Evolutionary conservation across 2,797 vertebrate species (phyloP).

Genomic region (Poecilia velifera): DNA sequence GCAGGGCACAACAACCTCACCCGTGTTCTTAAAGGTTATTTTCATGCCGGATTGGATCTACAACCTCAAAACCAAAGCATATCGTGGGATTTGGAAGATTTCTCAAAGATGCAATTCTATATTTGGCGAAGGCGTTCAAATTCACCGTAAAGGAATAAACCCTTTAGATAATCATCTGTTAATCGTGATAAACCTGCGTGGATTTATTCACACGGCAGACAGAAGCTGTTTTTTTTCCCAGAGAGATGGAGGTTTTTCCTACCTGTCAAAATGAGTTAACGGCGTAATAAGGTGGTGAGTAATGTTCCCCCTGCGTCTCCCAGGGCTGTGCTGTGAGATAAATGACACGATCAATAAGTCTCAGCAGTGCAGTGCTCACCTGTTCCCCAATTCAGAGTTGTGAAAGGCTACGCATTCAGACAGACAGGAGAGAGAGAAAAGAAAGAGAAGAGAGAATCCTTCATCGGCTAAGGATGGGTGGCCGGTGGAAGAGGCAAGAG

Average conservation of each 20-base stretch:
- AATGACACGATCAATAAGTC: conserved; percentile 9
- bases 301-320: neutral
- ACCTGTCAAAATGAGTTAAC: neutral
- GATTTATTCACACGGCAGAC: neutral
- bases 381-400: neutral
- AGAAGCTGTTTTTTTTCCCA: neutral
- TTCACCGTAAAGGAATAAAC: neutral
- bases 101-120: neutral
- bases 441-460: neutral
- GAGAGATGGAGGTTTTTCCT: neutral
- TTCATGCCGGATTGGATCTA: conserved; percentile 20
- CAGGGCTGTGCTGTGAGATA: neutral
- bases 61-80: neutral
- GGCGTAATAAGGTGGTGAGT: neutral
- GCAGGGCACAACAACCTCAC: conserved; percentile 38
- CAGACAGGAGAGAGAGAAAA: neutral
- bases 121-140: neutral
- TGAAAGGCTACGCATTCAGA: neutral
- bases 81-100: neutral
- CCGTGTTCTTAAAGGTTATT: conserved; percentile 39
- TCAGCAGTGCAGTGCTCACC: conserved; percentile 1
- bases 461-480: neutral
- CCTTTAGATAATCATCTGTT: neutral
- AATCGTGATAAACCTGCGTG: neutral
- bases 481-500: neutral